Evolutionary conservation across 1,140 invertebrate genomes (phyloP).

Genomic region (Phymastichus coffea): DNA sequence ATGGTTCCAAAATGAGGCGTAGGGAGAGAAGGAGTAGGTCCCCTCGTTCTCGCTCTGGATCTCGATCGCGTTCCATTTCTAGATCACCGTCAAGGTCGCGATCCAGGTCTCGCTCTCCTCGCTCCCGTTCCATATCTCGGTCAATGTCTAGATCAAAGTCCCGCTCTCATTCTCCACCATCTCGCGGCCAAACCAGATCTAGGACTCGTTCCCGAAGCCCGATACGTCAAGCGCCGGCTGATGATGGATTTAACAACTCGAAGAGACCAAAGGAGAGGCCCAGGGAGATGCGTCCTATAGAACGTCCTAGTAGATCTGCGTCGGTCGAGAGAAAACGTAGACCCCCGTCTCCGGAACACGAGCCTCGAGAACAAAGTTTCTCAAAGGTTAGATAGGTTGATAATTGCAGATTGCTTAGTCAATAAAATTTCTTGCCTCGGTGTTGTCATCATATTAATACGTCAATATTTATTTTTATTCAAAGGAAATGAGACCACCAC

Average conservation of each 20-base stretch:
- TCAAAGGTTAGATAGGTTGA: conserved; percentile 1
- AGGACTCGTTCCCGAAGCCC: conserved; percentile 20
- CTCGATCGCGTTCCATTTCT: not conserved
- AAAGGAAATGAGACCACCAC: conserved; percentile 5
- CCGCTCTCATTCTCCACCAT: conserved; percentile 1
- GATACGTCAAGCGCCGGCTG: not conserved
- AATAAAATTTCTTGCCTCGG: not conserved
- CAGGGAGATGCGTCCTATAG: not conserved
- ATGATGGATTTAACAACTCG: conserved; percentile 2
- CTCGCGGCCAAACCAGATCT: conserved; percentile 12
- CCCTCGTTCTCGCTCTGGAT: not conserved
- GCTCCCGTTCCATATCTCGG: not conserved
- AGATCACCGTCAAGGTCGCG: conserved; percentile 2
- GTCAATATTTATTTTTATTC: not conserved
- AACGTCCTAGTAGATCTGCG: conserved; percentile 1
- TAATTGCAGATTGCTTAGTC: not conserved
- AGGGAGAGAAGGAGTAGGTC: conserved; percentile 4
- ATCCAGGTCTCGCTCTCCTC: not conserved
- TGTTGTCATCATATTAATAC: not conserved
- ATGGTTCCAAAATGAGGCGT: conserved; percentile 9
- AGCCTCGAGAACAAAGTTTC: conserved; percentile 4
- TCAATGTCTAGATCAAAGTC: not conserved
- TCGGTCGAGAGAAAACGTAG: conserved; percentile 15
- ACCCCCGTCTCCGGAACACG: conserved; percentile 7
- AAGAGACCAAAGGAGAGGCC: conserved; percentile 6